Evolutionary conservation across 2,797 vertebrate genomes (phyloP), one percentile per base, ranked within the genome.

Genomic region (Manis pentadactyla): DNA sequence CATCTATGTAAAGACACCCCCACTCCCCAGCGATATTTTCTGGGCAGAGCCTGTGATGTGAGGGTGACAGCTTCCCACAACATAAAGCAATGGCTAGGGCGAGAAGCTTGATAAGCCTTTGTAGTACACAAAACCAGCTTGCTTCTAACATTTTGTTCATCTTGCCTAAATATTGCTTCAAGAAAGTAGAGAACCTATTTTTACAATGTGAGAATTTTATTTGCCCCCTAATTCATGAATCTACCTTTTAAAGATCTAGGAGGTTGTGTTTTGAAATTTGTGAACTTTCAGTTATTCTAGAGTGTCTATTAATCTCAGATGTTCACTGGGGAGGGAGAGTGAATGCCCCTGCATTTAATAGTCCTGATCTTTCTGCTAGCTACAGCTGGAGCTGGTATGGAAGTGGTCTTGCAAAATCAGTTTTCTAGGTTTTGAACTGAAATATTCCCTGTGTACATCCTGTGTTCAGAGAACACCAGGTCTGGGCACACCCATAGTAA

Each of bases 181-280:
- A 74, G 61, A 90, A 88, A 87, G 53, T 55, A 14, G 31, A 66
- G 4, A 53, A 15, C 74, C 19, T 74, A 19, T 61, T 87, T 95
- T 94, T 92, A 86, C 57, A 92, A 86, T 69, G 73, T 83, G 86
- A 95, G 73, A 83, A 94, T 96, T 95, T 96, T 91, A 96, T 94
- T 96, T 96, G 59, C 39, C 57, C 34, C 51, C n/a, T 77, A 75
- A 94, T 90, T 93, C 87, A 87, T 78, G 55, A 68, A n/a, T 88
- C 15, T 31, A 94, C 61, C 63, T 95, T 93, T 83, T 55, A 97
- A 74, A 86, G 59, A 85, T 57, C 31, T 57, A 31, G 69, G 51
- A 66, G 57, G 29, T 29, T 83, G 51, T 92, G 49, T 90, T 96
- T 96, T 84, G 81, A 94, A 94, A 94, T 96, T 55, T 85, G 68